Percentiles rank a stretch among this genome's conserved stretches.
These are phyloP conservation scores for Cacatua alba DNA, from an alignment of 2,113 vertebrate species.

Conservation along the genomic window DNA sequence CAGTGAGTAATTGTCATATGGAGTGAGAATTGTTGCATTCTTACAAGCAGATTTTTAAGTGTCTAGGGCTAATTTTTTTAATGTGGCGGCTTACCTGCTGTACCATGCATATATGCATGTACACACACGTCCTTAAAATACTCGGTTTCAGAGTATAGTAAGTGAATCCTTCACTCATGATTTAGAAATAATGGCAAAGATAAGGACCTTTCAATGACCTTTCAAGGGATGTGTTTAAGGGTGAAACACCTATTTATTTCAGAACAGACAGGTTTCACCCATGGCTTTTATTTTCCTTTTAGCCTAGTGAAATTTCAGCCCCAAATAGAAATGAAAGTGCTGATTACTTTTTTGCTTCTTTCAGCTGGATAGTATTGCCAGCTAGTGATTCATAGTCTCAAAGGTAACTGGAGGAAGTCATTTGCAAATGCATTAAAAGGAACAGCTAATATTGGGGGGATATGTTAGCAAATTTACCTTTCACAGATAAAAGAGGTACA, in stretches of 20 bases:
- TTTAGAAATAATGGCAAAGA: neutral
- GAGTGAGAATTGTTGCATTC: neutral
- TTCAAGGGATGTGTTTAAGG: neutral
- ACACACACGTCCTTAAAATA: neutral
- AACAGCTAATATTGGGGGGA: neutral
- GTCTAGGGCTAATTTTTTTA: neutral
- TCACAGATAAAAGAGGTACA: neutral
- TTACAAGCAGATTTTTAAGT: neutral
- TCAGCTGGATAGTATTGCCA: neutral
- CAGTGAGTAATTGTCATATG: neutral
- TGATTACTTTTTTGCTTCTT: neutral
- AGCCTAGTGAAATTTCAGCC: neutral
- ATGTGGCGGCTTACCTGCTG: neutral
- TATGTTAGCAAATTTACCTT: neutral
- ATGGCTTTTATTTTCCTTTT: neutral
- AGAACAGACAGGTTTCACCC: neutral
- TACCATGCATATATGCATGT: neutral
- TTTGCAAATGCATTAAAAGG: neutral
- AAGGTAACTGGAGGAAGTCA: neutral
- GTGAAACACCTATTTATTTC: neutral
- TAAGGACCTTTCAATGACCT: neutral
- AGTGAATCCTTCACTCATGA: neutral
- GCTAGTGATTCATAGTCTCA: neutral
- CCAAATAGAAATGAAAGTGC: neutral
- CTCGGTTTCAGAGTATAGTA: neutral